Percentiles rank a stretch among this genome's conserved stretches.
Conservation (phyloP, 2,113 vertebrate species). For the Tor tambroides region DNA sequence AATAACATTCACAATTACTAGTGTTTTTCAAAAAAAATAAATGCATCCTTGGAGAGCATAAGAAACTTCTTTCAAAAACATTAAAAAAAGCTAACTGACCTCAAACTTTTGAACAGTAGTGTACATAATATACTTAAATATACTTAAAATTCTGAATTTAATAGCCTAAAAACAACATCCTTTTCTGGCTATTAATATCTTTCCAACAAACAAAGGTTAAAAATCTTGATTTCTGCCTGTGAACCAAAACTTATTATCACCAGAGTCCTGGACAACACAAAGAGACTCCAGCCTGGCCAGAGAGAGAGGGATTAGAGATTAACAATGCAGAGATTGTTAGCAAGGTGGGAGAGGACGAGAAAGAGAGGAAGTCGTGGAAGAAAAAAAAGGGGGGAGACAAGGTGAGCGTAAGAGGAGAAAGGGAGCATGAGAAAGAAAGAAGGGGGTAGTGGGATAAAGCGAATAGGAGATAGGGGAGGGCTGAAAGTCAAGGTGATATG, state of each 20-base stretch:
- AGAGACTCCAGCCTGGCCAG: constrained; percentile 26
- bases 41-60: background rate
- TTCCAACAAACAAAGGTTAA: constrained; percentile 28
- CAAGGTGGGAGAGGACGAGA: constrained; percentile 20
- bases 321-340: constrained; percentile 59
- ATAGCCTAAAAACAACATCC: background rate
- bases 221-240: constrained; percentile 25
- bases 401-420: constrained; percentile 27
- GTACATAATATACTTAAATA: background rate
- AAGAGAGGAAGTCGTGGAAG: constrained; percentile 10
- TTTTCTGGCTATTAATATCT: background rate
- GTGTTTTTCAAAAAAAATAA: background rate
- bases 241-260: constrained; percentile 1
- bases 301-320: constrained; percentile 39
- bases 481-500: background rate
- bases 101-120: background rate
- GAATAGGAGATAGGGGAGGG: constrained; percentile 18
- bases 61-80: background rate
- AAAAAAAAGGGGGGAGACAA: background rate
- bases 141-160: background rate
- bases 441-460: background rate
- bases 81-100: background rate
- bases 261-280: constrained; percentile 19
- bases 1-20: background rate
- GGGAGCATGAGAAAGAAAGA: background rate